These are phyloP conservation scores for Galagoides demidoff DNA, from an alignment of 2,797 vertebrate genomes.

Conservation along the genomic window DNA sequence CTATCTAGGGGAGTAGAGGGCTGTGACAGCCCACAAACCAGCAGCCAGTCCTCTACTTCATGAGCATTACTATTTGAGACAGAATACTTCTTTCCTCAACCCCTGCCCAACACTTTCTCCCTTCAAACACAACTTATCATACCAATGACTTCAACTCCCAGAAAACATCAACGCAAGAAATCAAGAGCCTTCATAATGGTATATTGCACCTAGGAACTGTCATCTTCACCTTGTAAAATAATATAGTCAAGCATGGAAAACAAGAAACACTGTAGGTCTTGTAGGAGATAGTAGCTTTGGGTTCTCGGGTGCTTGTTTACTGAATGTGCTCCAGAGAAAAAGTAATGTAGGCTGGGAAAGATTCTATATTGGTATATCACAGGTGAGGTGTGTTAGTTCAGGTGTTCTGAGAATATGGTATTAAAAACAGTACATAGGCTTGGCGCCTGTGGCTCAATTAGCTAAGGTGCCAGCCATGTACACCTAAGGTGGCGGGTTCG, in stretches of 20 bases:
- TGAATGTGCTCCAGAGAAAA: slow-evolving; percentile 16
- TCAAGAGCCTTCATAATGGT: neutral
- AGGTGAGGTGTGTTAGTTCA: neutral
- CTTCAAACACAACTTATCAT: neutral
- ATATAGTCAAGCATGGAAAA: neutral
- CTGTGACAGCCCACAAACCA: neutral
- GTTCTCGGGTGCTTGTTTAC: neutral
- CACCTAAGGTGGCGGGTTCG: too few species aligned
- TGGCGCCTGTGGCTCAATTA: too few species aligned
- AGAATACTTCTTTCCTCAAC: neutral
- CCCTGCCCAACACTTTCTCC: neutral
- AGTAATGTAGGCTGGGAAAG: neutral
- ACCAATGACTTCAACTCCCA: neutral
- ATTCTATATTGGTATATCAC: neutral
- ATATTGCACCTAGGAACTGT: neutral
- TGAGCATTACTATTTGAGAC: neutral
- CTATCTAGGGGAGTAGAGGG: neutral
- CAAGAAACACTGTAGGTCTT: neutral
- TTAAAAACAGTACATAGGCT: slow-evolving; percentile 8
- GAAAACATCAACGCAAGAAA: neutral
- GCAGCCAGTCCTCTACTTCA: neutral
- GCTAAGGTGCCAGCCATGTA: too few species aligned
- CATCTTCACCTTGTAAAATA: slow-evolving; percentile 4
- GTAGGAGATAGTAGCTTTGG: neutral
- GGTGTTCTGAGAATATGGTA: neutral